phyloP scores from a whole-genome alignment of 2,888 invertebrate genomes.

The Amphipoea lucens region DNA sequence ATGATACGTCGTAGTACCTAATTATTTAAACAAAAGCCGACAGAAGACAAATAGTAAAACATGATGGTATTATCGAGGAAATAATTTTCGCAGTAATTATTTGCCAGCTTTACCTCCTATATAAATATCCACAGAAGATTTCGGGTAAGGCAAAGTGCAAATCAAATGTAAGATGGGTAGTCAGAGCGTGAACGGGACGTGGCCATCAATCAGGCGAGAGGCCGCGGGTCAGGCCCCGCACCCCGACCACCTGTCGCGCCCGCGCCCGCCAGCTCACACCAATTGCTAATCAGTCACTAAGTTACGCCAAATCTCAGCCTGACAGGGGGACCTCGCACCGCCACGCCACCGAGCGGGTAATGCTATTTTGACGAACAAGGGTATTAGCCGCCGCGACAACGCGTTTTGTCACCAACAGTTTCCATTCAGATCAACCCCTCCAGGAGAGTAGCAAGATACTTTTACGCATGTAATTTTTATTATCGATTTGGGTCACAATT shows the following conservation, averaged over 20 bases:
- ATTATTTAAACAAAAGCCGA: slow-evolving; percentile 13
- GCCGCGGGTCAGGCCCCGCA: slow-evolving; percentile 81
- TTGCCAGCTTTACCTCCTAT: slow-evolving; percentile 9
- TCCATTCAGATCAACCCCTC: slow-evolving; percentile 49
- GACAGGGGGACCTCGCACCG: slow-evolving; percentile 79
- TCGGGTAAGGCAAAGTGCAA: slow-evolving; percentile 67
- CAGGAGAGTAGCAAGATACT: slow-evolving; percentile 7
- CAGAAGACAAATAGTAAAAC: slow-evolving; percentile 7
- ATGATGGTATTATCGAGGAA: slow-evolving; percentile 13
- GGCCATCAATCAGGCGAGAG: slow-evolving; percentile 84
- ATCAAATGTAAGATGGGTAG: slow-evolving; percentile 78
- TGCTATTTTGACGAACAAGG: slow-evolving; percentile 86
- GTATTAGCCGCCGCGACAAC: slow-evolving; percentile 77
- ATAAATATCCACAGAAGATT: slow-evolving; percentile 43
- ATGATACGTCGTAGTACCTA: neutral
- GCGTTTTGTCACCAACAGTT: slow-evolving; percentile 70
- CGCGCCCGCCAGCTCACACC: slow-evolving; percentile 85
- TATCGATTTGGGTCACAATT: neutral
- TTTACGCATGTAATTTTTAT: slow-evolving; percentile 4
- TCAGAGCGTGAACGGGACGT: slow-evolving; percentile 75
- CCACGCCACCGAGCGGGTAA: slow-evolving; percentile 77
- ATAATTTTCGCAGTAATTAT: neutral
- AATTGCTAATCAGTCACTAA: slow-evolving; percentile 90
- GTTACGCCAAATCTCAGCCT: slow-evolving; percentile 87
- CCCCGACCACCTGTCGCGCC: slow-evolving; percentile 88